phyloP scores from a whole-genome alignment of 2,113 vertebrate genomes.

The Saguinus midas region DNA sequence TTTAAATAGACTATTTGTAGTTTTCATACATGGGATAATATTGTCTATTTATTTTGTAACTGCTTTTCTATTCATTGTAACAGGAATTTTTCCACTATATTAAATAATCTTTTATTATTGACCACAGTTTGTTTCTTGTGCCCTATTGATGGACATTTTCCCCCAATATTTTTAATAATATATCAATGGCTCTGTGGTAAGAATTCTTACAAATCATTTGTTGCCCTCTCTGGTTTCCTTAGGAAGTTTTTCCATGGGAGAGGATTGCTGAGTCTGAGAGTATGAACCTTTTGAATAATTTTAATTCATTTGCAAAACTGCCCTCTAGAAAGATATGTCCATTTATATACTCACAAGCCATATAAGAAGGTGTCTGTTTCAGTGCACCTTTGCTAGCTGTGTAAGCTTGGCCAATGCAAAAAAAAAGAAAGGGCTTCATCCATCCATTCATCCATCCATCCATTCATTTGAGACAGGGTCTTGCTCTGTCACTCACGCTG shows the following conservation, averaged over 20 bases:
- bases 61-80: neutral
- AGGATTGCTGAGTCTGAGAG: neutral
- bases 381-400: rapidly evolving
- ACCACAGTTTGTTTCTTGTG: neutral
- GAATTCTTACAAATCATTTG: neutral
- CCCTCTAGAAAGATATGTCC: neutral
- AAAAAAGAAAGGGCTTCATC: neutral
- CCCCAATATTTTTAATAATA: neutral
- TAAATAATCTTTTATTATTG: neutral
- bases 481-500: no score
- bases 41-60: neutral
- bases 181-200: neutral
- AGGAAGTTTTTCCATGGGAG: neutral
- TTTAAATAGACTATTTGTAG: neutral
- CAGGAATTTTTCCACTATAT: neutral
- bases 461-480: no score
- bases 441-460: no score
- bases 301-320: conserved; percentile 3
- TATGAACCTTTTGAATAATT: neutral
- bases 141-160: neutral
- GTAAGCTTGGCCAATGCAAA: neutral
- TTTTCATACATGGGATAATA: neutral
- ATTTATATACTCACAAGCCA: neutral
- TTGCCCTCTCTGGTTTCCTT: neutral
- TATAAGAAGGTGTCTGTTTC: neutral